These are phyloP conservation scores for Antheraea pernyi DNA, from an alignment of 1,140 invertebrate species.

Conservation along the genomic window DNA sequence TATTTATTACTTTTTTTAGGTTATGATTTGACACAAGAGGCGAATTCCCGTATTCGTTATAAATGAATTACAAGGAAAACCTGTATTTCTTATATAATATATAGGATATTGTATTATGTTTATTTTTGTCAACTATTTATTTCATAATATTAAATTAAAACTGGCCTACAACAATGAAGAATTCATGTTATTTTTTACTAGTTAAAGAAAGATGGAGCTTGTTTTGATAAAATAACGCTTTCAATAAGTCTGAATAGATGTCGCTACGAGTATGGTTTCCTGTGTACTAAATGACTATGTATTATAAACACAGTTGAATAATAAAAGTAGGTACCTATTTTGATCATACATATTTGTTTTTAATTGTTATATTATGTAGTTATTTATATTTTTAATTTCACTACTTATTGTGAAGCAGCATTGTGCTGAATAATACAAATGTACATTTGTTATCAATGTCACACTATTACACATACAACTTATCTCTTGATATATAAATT, in stretches of 20 bases:
- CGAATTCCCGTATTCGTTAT: no score
- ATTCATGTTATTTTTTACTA: background rate
- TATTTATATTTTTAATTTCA: background rate
- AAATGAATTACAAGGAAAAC: no score
- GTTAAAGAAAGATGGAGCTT: background rate
- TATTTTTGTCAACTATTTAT: no score
- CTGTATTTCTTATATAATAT: no score
- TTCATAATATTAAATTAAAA: no score
- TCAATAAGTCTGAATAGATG: slow-evolving; percentile 4
- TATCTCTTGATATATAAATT: background rate
- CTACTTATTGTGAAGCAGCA: background rate
- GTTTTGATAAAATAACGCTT: background rate
- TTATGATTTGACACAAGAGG: no score
- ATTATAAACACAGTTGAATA: no score
- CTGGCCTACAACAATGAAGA: background rate
- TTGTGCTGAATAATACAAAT: background rate
- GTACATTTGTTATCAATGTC: background rate
- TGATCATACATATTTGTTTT: background rate
- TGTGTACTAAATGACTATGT: background rate
- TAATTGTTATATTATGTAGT: background rate
- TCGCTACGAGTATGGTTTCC: background rate
- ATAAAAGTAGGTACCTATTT: background rate
- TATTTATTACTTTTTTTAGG: no score
- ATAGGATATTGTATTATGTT: no score
- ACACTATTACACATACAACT: no score